phyloP scores from a whole-genome alignment of 23 tunicate species.

The Phallusia fumigata region DNA sequence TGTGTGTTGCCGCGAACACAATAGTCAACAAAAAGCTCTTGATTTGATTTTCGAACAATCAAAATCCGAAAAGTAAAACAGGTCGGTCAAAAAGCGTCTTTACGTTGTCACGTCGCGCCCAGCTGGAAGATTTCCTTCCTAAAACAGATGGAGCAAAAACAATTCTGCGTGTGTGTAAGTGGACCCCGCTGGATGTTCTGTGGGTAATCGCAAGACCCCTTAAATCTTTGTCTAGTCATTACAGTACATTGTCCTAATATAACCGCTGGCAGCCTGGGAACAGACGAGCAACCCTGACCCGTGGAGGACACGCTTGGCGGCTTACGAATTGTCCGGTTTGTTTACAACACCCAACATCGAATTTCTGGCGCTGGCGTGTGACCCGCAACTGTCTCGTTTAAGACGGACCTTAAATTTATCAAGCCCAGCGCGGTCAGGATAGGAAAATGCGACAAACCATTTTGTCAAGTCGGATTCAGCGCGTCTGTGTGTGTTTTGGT shows the following conservation, averaged over 20 bases:
- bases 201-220: background rate
- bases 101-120: background rate
- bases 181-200: background rate
- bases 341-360: slow-evolving; percentile 10
- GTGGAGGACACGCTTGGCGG: background rate
- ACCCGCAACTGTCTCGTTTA: background rate
- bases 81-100: background rate
- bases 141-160: background rate
- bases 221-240: background rate
- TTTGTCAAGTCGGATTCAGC: background rate
- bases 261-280: background rate
- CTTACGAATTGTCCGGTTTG: background rate
- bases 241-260: background rate
- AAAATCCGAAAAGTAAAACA: too few species aligned
- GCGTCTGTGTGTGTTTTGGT: slow-evolving; percentile 5
- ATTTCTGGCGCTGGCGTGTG: slow-evolving; percentile 15
- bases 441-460: background rate
- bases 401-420: background rate
- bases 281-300: background rate
- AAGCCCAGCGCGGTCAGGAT: background rate
- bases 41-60: too few species aligned
- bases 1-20: too few species aligned
- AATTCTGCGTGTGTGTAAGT: background rate
- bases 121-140: background rate
- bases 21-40: too few species aligned